Percentiles rank a stretch among this genome's conserved stretches.
Conservation (phyloP, 2,113 vertebrate genomes). For the Ceyx melanurus region DNA sequence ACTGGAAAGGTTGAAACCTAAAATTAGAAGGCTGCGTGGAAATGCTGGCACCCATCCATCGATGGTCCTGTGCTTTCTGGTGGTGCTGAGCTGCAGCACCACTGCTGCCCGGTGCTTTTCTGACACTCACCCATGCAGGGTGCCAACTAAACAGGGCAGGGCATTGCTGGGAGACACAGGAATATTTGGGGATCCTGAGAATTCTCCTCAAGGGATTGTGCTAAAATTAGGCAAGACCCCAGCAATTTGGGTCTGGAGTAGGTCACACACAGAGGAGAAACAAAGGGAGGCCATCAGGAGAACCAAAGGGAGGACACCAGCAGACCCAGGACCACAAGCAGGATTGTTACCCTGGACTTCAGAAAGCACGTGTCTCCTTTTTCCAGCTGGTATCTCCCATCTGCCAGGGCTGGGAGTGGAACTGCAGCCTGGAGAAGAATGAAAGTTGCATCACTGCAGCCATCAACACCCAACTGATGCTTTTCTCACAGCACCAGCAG, state of each 20-base stretch:
- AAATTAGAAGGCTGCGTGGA: slow-evolving; percentile 20
- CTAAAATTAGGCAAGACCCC: no score
- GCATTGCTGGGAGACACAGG: neutral
- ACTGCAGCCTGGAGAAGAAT: slow-evolving; percentile 36
- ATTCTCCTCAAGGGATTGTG: neutral
- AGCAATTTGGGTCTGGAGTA: no score
- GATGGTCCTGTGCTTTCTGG: neutral
- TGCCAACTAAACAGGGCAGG: neutral
- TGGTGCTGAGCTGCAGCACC: neutral
- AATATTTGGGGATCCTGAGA: neutral
- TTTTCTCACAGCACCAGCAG: neutral
- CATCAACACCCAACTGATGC: slow-evolving; percentile 1
- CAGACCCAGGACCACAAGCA: no score
- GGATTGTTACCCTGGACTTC: no score
- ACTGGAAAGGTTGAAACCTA: slow-evolving; percentile 33
- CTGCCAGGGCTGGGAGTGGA: neutral
- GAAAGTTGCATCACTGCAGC: slow-evolving; percentile 38
- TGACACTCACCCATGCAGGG: rapidly evolving
- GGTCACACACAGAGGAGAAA: no score
- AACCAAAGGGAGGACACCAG: no score
- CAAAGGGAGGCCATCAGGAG: no score
- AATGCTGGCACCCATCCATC: neutral
- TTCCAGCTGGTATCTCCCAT: slow-evolving; percentile 24
- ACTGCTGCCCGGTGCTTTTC: neutral
- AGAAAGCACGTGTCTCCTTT: neutral